Conservation (phyloP, 2,797 vertebrate genomes). For the Podargus strigoides region DNA sequence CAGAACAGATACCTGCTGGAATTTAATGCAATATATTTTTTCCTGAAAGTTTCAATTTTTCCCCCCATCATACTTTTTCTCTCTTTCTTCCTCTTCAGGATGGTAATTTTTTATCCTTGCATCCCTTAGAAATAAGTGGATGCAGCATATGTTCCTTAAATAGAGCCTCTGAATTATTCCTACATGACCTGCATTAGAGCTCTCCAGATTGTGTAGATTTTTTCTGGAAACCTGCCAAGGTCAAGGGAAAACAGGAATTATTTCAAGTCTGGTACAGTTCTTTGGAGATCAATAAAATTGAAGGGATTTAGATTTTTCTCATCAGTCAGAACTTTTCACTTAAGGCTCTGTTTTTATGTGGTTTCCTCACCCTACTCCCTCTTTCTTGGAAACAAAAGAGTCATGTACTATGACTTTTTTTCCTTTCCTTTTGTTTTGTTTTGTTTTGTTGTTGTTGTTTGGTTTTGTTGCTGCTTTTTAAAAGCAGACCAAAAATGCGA, state of each 20-base stretch:
- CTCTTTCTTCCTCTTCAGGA: background rate
- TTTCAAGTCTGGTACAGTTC: background rate
- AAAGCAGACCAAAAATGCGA: background rate
- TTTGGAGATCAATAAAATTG: background rate
- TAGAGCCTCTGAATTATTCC: background rate
- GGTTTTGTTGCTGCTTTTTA: background rate
- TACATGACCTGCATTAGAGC: background rate
- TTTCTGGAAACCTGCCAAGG: background rate
- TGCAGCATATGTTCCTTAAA: constrained; percentile 9
- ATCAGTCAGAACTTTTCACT: background rate
- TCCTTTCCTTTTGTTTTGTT: background rate
- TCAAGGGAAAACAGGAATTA: background rate
- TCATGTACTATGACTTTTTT: background rate
- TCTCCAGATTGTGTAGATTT: background rate
- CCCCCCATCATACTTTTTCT: background rate
- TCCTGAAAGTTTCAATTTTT: background rate
- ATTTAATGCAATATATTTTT: background rate
- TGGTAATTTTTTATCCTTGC: background rate
- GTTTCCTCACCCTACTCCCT: background rate
- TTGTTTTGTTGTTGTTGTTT: background rate
- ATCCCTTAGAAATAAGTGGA: background rate
- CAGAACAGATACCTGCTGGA: background rate
- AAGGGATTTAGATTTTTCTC: background rate
- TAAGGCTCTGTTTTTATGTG: background rate
- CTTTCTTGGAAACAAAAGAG: background rate